These are phyloP conservation scores for Galerucella calmariensis DNA, from an alignment of 2,888 invertebrate species.

Conservation along the genomic window DNA sequence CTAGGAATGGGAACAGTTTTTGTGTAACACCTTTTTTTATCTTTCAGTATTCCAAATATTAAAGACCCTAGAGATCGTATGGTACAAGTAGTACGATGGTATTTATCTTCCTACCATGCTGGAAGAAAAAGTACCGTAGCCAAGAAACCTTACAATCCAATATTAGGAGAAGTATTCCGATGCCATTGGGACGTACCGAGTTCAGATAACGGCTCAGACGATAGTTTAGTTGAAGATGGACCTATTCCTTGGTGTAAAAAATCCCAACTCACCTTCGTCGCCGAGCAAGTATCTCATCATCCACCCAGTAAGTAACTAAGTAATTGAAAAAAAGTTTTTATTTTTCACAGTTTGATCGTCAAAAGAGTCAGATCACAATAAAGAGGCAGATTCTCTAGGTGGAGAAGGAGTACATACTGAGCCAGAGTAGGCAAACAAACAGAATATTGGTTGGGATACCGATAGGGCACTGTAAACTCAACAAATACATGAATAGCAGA, in stretches of 20 bases:
- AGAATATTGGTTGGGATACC: too few species aligned
- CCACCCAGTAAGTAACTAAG: constrained; percentile 85
- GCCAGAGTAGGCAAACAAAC: too few species aligned
- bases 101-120: constrained; percentile 98
- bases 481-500: too few species aligned
- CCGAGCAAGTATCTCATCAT: constrained; percentile 99
- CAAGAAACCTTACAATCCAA: constrained; percentile 99
- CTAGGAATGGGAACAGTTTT: neutral
- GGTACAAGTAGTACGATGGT: constrained; percentile 96
- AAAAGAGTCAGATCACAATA: too few species aligned
- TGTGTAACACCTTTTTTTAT: constrained; percentile 3
- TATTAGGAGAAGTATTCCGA: constrained; percentile 95
- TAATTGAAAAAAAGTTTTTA: too few species aligned
- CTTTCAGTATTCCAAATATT: constrained; percentile 86
- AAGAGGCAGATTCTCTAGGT: too few species aligned
- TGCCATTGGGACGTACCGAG: constrained; percentile 83
- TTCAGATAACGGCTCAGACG: constrained; percentile 57
- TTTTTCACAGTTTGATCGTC: too few species aligned
- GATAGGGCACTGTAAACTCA: too few species aligned
- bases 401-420: too few species aligned
- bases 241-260: constrained; percentile 92
- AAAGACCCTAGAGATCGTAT: constrained; percentile 89
- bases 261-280: constrained; percentile 91
- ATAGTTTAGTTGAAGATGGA: constrained; percentile 76
- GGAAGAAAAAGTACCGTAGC: constrained; percentile 97